Evolutionary conservation across 2,113 vertebrate genomes (phyloP), one percentile per base, ranked within the genome.

Genomic region (Scophthalmus maximus): DNA sequence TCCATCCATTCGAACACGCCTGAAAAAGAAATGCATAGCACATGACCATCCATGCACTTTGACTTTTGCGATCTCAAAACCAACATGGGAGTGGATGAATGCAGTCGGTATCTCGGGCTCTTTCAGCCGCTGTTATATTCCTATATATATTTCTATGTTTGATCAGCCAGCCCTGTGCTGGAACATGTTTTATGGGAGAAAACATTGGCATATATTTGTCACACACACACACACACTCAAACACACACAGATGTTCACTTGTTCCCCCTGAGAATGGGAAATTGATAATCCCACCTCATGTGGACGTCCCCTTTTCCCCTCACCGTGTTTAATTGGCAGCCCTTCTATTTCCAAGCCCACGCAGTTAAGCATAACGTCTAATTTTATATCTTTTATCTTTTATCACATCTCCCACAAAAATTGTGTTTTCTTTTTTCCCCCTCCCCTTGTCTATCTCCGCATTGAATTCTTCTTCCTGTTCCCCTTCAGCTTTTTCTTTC

Each of bases 241-340:
- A 76, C 52, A 53, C 59, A 56, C 26, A n/a, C 76, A 84, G 76
- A 80, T 82, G 67, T 68, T 83, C 20, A 22, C 29, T 29, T n/a
- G 5, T 34, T 83, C 81, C 61, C n/a, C 68, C 17, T 10, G 76
- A 63, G 74, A 68, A 52, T 26, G 17, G 40, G 59, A 76, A 46
- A 59, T 69, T 50, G 71, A 75, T 78, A 76, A 78, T 83, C 74
- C 50, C 51, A 56, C 64, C 55, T 66, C 40, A 47, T 25, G 22
- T 15, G 30, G 30, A 58, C 77, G 62, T 56, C 47, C 4, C 18
- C 11, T 34, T 68, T 63, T 72, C 49, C 36, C 42, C 46, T 6
- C n/a, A 15, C 38, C 15, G 3, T 20, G 6, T 76, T 79, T 72
- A 79, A 79, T 74, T 83, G 74, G 49, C 68, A 68, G 65, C 34